Conservation (phyloP, 2,888 invertebrate genomes). For the Cryptophagus acutangulus region DNA sequence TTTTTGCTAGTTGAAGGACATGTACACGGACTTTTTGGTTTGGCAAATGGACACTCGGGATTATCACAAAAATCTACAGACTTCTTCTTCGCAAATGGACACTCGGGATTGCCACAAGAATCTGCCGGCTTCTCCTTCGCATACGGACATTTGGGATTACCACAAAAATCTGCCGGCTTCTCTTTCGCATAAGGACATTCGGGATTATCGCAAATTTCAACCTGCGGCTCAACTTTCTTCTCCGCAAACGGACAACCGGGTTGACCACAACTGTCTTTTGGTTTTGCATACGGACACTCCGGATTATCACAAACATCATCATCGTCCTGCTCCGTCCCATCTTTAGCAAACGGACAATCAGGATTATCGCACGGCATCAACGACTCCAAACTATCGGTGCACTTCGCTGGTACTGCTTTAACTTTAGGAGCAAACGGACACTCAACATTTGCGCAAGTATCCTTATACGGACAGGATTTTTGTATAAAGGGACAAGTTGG, state of each 20-base stretch:
- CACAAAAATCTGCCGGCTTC: constrained; percentile 8
- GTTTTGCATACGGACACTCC: constrained; percentile 20
- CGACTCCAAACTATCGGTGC: background rate
- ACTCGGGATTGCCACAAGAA: constrained; percentile 16
- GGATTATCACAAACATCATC: constrained; percentile 19
- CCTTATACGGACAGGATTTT: constrained; percentile 19
- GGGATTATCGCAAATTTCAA: constrained; percentile 10
- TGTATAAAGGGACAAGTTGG: constrained; percentile 26
- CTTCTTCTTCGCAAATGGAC: constrained; percentile 13
- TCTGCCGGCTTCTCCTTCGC: constrained; percentile 12
- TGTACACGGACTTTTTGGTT: background rate
- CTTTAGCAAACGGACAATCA: constrained; percentile 3
- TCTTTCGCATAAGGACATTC: constrained; percentile 19
- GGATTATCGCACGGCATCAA: constrained; percentile 2
- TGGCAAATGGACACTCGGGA: constrained; percentile 1
- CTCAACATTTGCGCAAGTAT: constrained; percentile 24
- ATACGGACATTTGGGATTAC: constrained; percentile 17
- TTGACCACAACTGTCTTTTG: constrained; percentile 23
- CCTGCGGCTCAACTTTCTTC: background rate
- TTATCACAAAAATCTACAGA: constrained; percentile 9
- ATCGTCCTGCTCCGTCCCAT: background rate
- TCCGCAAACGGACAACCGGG: constrained; percentile 28
- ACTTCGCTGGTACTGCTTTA: background rate
- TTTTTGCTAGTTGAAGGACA: constrained; percentile 3
- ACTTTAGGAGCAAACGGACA: constrained; percentile 19